Evolutionary conservation across 1,140 invertebrate genomes (phyloP).

Genomic region (Wasmannia auropunctata): DNA sequence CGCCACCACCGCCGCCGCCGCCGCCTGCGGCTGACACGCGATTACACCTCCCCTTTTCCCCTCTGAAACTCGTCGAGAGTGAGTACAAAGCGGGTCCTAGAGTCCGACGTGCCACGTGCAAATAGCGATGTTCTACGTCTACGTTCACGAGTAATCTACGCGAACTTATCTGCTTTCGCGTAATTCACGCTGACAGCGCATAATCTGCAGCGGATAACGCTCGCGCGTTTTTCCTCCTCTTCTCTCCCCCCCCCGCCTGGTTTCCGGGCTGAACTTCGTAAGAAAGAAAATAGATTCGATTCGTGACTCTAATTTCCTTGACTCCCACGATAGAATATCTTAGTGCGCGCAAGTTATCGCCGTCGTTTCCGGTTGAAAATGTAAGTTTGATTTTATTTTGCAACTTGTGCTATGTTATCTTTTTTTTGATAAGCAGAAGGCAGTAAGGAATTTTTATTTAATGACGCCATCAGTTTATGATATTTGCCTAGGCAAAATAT

Average conservation of each 20-base stretch:
- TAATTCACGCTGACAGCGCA: conserved; percentile 47
- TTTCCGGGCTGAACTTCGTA: background rate
- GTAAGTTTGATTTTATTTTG: background rate
- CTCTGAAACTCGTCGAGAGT: background rate
- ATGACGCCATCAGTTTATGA: background rate
- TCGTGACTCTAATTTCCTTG: background rate
- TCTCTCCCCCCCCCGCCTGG: too few relatives aligned
- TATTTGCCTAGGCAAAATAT: background rate
- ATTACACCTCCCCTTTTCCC: background rate
- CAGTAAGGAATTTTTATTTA: background rate
- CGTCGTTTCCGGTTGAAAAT: background rate
- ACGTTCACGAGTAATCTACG: conserved; percentile 29
- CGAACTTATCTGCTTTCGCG: conserved; percentile 23
- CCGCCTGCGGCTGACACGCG: conserved; percentile 56
- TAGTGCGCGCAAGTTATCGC: background rate
- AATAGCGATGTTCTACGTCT: conserved; percentile 11
- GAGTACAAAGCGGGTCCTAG: conserved; percentile 31
- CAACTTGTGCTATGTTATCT: background rate
- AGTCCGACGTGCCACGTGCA: conserved; percentile 36
- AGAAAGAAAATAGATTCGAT: conserved; percentile 8
- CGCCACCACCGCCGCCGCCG: background rate
- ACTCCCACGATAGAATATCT: background rate
- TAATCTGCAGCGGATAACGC: conserved; percentile 43
- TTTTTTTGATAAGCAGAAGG: background rate
- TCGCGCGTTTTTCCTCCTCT: background rate